Evolutionary conservation across 2,797 vertebrate species (phyloP).

Genomic region (Peromyscus eremicus): DNA sequence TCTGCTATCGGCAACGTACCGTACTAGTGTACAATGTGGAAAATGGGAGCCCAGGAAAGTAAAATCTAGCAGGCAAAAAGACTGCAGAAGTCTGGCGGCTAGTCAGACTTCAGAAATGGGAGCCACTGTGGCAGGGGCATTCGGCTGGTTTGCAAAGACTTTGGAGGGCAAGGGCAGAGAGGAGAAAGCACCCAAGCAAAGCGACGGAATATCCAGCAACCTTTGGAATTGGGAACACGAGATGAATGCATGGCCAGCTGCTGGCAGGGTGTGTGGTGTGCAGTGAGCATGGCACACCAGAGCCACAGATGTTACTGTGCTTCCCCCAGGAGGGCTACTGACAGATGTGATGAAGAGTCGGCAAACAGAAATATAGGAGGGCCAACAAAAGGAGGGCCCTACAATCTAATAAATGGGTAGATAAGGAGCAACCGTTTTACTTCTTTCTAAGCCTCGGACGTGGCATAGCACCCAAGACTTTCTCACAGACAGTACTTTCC

Average conservation of each 20-base stretch:
- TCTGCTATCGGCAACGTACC: not conserved
- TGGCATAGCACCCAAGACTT: not conserved
- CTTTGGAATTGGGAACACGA: not conserved
- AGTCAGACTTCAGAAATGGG: not conserved
- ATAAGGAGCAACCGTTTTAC: not conserved
- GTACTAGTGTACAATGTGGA: not conserved
- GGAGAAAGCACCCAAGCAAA: too few relatives aligned
- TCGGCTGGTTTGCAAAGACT: not conserved
- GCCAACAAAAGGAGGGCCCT: not conserved
- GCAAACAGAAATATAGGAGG: not conserved
- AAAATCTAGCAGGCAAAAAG: not conserved
- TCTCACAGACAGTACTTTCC: not conserved
- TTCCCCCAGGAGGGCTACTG: not conserved
- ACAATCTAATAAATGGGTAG: not conserved
- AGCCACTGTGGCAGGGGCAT: not conserved
- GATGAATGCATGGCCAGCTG: not conserved
- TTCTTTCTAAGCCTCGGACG: not conserved
- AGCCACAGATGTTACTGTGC: not conserved
- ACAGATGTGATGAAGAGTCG: not conserved
- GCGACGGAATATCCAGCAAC: too few relatives aligned
- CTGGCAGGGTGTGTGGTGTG: too few relatives aligned
- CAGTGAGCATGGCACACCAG: not conserved
- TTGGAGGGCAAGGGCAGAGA: not conserved
- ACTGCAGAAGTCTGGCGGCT: not conserved
- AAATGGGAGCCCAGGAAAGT: not conserved